Percentiles rank a stretch among this genome's conserved stretches.
phyloP scores from a whole-genome alignment of 2,797 vertebrate species.

The Typhlichthys eigenmanni region DNA sequence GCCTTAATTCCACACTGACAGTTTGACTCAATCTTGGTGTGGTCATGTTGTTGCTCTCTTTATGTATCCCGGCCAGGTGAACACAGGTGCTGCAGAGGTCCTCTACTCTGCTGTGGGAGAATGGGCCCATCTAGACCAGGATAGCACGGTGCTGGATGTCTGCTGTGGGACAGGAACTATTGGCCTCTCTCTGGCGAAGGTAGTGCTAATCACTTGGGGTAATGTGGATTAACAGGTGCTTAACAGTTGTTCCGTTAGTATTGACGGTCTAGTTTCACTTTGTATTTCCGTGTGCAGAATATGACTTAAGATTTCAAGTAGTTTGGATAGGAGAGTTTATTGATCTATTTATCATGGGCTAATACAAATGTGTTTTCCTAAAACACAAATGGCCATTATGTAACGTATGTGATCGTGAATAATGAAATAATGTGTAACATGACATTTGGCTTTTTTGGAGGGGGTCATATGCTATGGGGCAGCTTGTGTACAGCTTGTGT shows the following conservation, averaged over 20 bases:
- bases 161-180: slow-evolving; percentile 98
- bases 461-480: background rate
- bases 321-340: too few relatives aligned
- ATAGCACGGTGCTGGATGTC: slow-evolving; percentile 89
- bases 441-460: too few relatives aligned
- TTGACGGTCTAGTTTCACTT: too few relatives aligned
- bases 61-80: slow-evolving; percentile 77
- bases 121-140: slow-evolving; percentile 87
- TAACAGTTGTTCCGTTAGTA: background rate
- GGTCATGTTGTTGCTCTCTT: too few relatives aligned
- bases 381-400: too few relatives aligned
- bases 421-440: too few relatives aligned
- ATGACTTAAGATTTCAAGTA: too few relatives aligned
- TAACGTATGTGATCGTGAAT: too few relatives aligned
- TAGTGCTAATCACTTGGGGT: slow-evolving; percentile 33
- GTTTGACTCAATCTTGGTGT: too few relatives aligned
- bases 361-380: too few relatives aligned
- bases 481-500: background rate
- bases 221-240: background rate
- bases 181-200: slow-evolving; percentile 92
- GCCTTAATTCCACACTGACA: background rate
- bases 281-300: too few relatives aligned
- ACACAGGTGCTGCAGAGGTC: slow-evolving; percentile 91
- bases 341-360: too few relatives aligned
- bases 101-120: slow-evolving; percentile 89